phyloP scores from a whole-genome alignment of 2,113 vertebrate species.

The rabbit (Oryctolagus cuniculus) region DNA sequence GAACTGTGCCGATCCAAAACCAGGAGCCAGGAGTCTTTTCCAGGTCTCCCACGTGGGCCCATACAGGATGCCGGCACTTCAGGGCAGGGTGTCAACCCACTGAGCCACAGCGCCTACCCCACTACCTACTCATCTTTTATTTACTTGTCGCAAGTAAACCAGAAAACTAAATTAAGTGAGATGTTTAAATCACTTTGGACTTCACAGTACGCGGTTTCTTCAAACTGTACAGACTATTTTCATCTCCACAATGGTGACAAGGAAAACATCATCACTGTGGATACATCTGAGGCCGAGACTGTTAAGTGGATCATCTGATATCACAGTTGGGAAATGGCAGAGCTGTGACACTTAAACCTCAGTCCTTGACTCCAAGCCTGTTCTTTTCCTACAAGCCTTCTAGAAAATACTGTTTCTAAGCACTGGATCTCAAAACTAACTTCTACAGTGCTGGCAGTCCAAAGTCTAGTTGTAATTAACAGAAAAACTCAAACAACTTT shows the following conservation, averaged over 20 bases:
- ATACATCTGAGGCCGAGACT: neutral
- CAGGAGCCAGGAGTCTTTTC: too few relatives aligned
- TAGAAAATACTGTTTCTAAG: neutral
- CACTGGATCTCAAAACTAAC: neutral
- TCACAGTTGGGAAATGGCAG: neutral
- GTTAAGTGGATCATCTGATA: neutral
- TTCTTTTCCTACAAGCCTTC: neutral
- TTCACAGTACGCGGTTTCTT: neutral
- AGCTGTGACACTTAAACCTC: neutral
- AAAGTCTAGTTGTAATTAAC: neutral
- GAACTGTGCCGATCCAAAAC: too few relatives aligned
- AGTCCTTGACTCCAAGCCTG: neutral
- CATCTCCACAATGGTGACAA: neutral
- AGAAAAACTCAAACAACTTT: neutral
- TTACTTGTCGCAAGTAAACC: neutral
- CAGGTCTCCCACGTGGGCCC: too few relatives aligned
- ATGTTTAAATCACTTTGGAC: neutral
- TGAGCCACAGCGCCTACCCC: neutral
- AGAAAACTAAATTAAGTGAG: slow-evolving; percentile 6
- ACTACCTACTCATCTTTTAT: neutral
- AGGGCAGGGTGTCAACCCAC: too few relatives aligned
- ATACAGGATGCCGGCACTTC: too few relatives aligned
- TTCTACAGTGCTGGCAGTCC: neutral
- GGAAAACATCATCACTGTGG: neutral
- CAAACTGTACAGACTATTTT: neutral